Base-by-base conservation (phyloP, 2,113 vertebrate species). In the Cichladusa arquata region DNA sequence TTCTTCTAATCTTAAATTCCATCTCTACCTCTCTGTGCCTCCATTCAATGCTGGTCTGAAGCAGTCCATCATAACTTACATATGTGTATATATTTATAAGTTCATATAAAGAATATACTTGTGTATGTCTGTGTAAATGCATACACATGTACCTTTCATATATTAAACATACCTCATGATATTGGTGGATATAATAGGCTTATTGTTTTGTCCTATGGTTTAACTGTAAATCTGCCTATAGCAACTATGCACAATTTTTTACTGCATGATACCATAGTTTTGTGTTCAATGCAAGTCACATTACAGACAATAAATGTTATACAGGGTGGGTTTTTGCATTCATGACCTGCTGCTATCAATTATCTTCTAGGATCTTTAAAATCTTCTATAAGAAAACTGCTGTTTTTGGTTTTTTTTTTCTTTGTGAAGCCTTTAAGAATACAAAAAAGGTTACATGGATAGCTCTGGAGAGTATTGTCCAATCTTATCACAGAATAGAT, bases 261-360 rank as follows among this genome's bases (percentile, higher is more conserved):
- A n/a, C 19, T 69, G 42, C 40, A 53, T 42, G 11, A 42, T 51
- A 36, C 8, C 51, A 53, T 57, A 42, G 38, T 66, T 89, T 80
- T 71, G 7, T 57, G 23, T 76, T 57, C 20, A 40, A 9, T 53
- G 11, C 26, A 74, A 76, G 54, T 56, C 50, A 70, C 12, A 2
- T 51, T 85, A 25, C 15, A 65, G 33, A 31, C 6, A 54, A 6
- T 9, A 28, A 9, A 51, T 70, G 65, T 70, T 61, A 24, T 42
- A 36, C 15, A 3, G 5, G 1, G 2, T 4, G 1, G 0, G 33
- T 81, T 60, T 69, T 50, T 57, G 5, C 16, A 11, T 71, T 90
- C 11, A 15, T 71, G 51, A 51, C 11, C 40, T 47, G 23, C 53
- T 86, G 28, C 11, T 83, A 18, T 29, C 14, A 66, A 34, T 33